phyloP scores from a whole-genome alignment of 2,113 vertebrate species.

The Columbina picui region DNA sequence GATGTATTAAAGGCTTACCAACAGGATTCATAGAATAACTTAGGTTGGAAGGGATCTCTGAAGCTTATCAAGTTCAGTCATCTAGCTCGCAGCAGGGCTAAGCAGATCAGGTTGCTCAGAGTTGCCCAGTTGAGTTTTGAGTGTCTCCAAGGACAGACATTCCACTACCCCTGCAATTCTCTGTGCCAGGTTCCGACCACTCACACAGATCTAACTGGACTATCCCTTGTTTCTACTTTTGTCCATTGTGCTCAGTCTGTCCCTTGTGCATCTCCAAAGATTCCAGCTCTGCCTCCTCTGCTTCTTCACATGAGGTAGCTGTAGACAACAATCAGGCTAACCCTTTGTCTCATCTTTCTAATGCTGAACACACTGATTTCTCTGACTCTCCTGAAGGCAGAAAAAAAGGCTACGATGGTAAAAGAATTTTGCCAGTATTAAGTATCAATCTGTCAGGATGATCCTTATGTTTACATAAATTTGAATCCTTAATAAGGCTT shows the following conservation, averaged over 20 bases:
- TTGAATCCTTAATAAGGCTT: background rate
- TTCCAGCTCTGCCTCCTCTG: background rate
- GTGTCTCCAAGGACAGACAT: background rate
- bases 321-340: background rate
- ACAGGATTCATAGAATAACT: background rate
- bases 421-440: background rate
- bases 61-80: background rate
- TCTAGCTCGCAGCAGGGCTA: background rate
- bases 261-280: background rate
- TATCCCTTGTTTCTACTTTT: background rate
- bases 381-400: background rate
- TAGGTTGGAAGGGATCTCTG: background rate
- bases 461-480: background rate
- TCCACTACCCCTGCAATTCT: rapidly evolving
- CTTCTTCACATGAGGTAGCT: background rate
- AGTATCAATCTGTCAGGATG: background rate
- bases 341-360: background rate
- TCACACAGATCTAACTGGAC: rapidly evolving
- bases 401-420: rapidly evolving
- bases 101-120: background rate
- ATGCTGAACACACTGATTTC: background rate
- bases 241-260: background rate
- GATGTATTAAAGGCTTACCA: background rate
- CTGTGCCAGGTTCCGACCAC: background rate
- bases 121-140: background rate